phyloP scores from a whole-genome alignment of 2,888 invertebrate genomes.

The Caenorhabditis parvicauda region DNA sequence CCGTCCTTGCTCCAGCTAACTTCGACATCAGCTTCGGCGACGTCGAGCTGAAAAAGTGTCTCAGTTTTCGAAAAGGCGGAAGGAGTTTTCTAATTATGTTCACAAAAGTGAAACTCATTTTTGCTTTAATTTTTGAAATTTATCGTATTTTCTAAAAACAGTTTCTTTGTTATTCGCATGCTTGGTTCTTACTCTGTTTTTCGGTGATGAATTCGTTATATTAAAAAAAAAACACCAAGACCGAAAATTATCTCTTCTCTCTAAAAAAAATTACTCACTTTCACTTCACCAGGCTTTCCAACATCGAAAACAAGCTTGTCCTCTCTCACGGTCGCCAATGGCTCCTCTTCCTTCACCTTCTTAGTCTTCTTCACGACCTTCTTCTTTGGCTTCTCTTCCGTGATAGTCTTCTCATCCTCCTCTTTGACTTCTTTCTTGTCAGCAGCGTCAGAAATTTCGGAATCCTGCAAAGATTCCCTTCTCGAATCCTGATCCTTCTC shows the following conservation, averaged over 20 bases:
- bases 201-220: too few species aligned
- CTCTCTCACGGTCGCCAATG: slow-evolving; percentile 6
- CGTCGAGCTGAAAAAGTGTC: not conserved
- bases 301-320: slow-evolving; percentile 20
- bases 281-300: slow-evolving; percentile 20
- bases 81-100: too few species aligned
- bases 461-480: slow-evolving; percentile 21
- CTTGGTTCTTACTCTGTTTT: too few species aligned
- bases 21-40: slow-evolving; percentile 18
- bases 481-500: slow-evolving; percentile 29
- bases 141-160: too few species aligned
- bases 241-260: too few species aligned
- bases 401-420: not conserved
- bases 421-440: slow-evolving; percentile 4
- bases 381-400: slow-evolving; percentile 17
- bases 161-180: too few species aligned
- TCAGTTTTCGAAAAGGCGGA: too few species aligned
- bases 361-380: slow-evolving; percentile 23
- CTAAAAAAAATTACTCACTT: not conserved
- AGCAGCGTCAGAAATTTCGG: slow-evolving; percentile 17
- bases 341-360: slow-evolving; percentile 7
- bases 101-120: too few species aligned
- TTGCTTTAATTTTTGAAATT: too few species aligned
- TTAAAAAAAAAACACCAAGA: too few species aligned
- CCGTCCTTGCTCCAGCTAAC: slow-evolving; percentile 48